These are phyloP conservation scores for Epizoanthus rinbou DNA, from an alignment of 92 coral and sea anemone genomes.

Conservation along the genomic window DNA sequence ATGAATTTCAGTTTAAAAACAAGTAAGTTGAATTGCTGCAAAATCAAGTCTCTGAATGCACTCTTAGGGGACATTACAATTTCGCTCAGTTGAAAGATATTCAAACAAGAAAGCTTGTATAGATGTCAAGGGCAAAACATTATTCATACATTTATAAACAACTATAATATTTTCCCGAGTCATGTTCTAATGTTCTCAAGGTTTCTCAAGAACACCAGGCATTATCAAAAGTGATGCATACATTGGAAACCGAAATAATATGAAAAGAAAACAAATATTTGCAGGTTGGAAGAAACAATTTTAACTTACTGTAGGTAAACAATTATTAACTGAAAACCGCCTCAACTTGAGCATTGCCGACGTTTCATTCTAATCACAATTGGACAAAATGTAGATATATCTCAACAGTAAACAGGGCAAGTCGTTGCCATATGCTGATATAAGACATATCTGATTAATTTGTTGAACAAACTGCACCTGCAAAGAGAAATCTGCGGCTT, in stretches of 20 bases:
- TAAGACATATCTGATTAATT: constrained; percentile 8
- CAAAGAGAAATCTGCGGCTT: constrained; percentile 12
- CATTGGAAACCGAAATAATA: background rate
- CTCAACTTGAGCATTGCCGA: constrained; percentile 1
- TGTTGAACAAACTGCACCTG: constrained; percentile 1
- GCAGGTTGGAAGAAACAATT: constrained; percentile 8
- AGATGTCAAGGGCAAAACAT: background rate
- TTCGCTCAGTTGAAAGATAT: background rate
- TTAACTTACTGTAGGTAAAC: constrained; percentile 19
- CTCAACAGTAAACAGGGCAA: background rate
- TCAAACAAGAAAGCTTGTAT: background rate
- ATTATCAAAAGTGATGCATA: background rate
- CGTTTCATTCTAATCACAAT: background rate
- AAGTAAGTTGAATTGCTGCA: too few species aligned
- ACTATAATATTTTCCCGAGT: background rate
- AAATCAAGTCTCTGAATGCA: too few species aligned
- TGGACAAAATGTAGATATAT: background rate
- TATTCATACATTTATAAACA: background rate
- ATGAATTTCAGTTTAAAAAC: too few species aligned
- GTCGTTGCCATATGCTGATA: constrained; percentile 15
- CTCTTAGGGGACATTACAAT: too few species aligned
- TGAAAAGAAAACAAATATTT: background rate
- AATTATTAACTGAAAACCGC: constrained; percentile 1
- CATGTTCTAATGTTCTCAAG: background rate
- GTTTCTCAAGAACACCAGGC: background rate